phyloP scores from a whole-genome alignment of 2,888 invertebrate species.

The Synergus japonicus region DNA sequence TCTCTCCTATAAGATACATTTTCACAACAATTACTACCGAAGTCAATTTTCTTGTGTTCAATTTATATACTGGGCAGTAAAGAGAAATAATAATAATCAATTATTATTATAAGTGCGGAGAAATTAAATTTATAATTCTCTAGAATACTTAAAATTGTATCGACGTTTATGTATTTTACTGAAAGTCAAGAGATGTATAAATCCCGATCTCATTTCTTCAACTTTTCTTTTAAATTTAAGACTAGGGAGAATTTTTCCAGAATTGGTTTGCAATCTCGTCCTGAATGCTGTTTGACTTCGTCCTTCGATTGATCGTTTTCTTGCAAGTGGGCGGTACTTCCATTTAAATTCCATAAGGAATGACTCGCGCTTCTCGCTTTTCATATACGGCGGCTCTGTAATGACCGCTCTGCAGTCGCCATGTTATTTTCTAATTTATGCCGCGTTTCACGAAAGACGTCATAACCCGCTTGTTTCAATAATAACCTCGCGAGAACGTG shows the following conservation, averaged over 20 bases:
- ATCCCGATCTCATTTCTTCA: background rate
- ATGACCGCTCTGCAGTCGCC: constrained; percentile 37
- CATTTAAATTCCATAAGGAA: constrained; percentile 53
- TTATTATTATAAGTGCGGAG: background rate
- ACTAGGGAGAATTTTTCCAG: background rate
- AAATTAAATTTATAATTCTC: background rate
- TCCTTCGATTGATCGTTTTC: constrained; percentile 54
- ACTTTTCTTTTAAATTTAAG: background rate
- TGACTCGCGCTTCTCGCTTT: constrained; percentile 36
- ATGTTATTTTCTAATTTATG: constrained; percentile 41
- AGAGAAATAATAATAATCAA: background rate
- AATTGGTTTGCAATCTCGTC: background rate
- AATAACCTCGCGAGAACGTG: constrained; percentile 41
- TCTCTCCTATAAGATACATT: constrained; percentile 41
- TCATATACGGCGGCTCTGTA: constrained; percentile 34
- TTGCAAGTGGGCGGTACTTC: constrained; percentile 54
- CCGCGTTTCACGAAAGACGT: constrained; percentile 41
- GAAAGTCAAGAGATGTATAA: background rate
- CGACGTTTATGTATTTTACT: too few species aligned
- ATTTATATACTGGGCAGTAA: constrained; percentile 5
- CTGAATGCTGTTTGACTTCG: constrained; percentile 34
- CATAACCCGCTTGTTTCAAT: constrained; percentile 39
- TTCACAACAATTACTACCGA: constrained; percentile 48
- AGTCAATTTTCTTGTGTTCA: constrained; percentile 53
- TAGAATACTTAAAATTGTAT: background rate